A percentile compares a stretch with the other conserved stretches of the same genome.
Conservation (phyloP, 2,113 vertebrate genomes). For the Pithys albifrons region DNA sequence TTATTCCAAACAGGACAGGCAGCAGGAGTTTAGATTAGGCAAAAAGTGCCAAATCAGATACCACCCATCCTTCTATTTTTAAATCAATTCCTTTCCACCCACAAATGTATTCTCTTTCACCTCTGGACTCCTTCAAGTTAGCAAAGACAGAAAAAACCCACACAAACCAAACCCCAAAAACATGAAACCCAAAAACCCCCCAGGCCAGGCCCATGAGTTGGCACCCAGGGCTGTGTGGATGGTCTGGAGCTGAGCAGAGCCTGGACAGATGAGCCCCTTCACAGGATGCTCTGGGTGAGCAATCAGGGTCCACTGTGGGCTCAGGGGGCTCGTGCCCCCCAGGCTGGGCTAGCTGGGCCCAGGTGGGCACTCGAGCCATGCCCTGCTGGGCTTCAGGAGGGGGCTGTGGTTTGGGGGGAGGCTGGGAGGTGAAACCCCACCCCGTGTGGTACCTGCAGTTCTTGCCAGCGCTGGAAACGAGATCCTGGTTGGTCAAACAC, state of each 20-base stretch:
- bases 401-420: not conserved
- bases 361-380: not conserved
- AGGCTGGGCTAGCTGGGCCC: not conserved
- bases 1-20: not conserved
- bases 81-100: not conserved
- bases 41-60: constrained; percentile 24
- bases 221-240: not conserved
- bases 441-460: not conserved
- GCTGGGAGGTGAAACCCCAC: not conserved
- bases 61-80: constrained; percentile 43
- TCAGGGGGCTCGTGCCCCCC: accelerated
- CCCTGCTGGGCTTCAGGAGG: not conserved
- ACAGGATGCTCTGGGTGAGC: not conserved
- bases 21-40: not conserved
- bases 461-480: not conserved
- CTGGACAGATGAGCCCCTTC: not conserved
- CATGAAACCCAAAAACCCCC: not conserved
- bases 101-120: constrained; percentile 22
- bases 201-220: not conserved
- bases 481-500: not conserved
- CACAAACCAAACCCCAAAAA: not conserved
- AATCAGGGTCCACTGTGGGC: accelerated
- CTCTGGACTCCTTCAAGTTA: not conserved
- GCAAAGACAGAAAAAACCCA: not conserved
- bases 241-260: not conserved